Percentiles rank a stretch among this genome's conserved stretches.
phyloP scores from a whole-genome alignment of 2,888 invertebrate genomes.

The Oxyscelio sp. region DNA sequence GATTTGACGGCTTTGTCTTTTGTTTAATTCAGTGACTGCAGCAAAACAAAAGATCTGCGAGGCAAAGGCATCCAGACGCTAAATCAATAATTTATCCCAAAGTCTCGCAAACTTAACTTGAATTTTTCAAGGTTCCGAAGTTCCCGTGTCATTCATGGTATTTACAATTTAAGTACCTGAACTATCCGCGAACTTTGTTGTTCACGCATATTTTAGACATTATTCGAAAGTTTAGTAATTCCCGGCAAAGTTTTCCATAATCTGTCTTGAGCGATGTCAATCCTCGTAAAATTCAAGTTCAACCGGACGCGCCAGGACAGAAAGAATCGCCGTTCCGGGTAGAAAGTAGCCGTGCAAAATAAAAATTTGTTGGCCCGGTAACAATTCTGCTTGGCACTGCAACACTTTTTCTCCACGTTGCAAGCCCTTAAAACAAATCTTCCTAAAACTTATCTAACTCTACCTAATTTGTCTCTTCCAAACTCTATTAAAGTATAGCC shows the following conservation, averaged over 20 bases:
- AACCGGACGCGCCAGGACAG: slow-evolving; percentile 1
- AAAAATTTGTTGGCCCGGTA: slow-evolving; percentile 49
- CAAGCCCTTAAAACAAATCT: slow-evolving; percentile 61
- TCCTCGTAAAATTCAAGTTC: slow-evolving; percentile 43
- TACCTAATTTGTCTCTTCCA: no score
- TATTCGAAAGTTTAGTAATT: slow-evolving; percentile 41
- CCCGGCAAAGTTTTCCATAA: slow-evolving; percentile 50
- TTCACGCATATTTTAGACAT: slow-evolving; percentile 59
- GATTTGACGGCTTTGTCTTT: no score
- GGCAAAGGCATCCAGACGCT: neutral
- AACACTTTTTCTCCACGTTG: slow-evolving; percentile 37
- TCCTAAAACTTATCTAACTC: no score
- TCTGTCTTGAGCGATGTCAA: slow-evolving; percentile 26
- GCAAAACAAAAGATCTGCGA: slow-evolving; percentile 26
- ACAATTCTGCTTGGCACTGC: slow-evolving; percentile 44
- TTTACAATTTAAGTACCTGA: slow-evolving; percentile 63
- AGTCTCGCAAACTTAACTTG: slow-evolving; percentile 38
- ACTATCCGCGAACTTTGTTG: slow-evolving; percentile 57
- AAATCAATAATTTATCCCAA: slow-evolving; percentile 53
- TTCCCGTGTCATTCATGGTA: slow-evolving; percentile 57
- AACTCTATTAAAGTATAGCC: no score
- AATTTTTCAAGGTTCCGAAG: slow-evolving; percentile 56
- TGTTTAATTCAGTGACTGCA: slow-evolving; percentile 36
- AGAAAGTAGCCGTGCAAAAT: slow-evolving; percentile 26
- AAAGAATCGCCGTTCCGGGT: neutral